Percentiles rank a stretch among this genome's conserved stretches.
Evolutionary conservation across 2,113 vertebrate genomes (phyloP).

Genomic region (Salvator merianae): DNA sequence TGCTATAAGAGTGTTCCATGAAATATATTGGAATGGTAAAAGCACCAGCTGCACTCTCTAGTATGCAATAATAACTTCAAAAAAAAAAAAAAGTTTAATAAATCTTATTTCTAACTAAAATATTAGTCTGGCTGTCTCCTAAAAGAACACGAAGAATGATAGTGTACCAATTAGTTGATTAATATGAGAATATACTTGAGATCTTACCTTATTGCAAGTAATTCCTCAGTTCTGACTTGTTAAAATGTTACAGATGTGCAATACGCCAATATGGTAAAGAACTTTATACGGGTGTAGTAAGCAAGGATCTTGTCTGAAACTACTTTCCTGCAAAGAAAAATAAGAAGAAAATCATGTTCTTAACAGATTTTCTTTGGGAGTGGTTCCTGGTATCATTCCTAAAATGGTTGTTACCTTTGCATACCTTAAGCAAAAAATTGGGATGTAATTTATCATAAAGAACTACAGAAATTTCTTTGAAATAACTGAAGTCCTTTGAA

Average conservation of each 20-base stretch:
- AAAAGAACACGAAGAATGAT: conserved; percentile 19
- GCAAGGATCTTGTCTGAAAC: neutral
- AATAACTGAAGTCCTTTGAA: too few relatives aligned
- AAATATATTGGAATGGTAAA: neutral
- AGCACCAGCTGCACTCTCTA: neutral
- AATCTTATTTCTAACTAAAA: conserved; percentile 23
- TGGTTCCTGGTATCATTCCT: neutral
- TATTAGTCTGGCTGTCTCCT: conserved; percentile 17
- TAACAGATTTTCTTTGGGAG: too few relatives aligned
- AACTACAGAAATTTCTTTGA: too few relatives aligned
- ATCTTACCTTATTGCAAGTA: conserved; percentile 1
- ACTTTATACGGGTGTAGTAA: neutral
- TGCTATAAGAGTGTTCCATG: neutral
- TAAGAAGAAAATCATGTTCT: neutral
- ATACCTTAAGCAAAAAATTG: neutral
- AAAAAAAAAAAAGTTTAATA: conserved; percentile 2
- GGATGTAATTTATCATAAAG: neutral
- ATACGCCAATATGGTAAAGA: neutral
- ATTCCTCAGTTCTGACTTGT: neutral
- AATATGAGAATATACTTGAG: conserved; percentile 10
- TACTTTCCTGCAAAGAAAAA: neutral
- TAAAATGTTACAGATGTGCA: neutral
- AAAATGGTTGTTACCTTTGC: neutral
- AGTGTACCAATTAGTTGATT: conserved; percentile 30
- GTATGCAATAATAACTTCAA: neutral